phyloP scores from a whole-genome alignment of 2,888 invertebrate species.

The Drosophila buzzatii region DNA sequence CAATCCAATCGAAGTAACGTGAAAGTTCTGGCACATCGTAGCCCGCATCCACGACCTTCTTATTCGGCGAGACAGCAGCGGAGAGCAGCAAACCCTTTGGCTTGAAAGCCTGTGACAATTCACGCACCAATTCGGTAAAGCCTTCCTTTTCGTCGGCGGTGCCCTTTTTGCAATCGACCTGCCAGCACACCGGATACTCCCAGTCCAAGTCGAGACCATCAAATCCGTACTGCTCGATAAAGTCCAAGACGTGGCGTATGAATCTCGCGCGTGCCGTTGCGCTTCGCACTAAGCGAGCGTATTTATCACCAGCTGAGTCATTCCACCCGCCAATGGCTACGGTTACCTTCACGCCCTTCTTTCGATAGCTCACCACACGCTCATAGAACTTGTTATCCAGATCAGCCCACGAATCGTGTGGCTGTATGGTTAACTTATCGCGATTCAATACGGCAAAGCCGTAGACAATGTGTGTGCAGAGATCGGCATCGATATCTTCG shows the following conservation, averaged over 20 bases:
- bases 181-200: constrained; percentile 98
- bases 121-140: constrained; percentile 91
- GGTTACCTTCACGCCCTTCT: constrained; percentile 91
- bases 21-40: constrained; percentile 93
- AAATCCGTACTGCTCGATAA: constrained; percentile 92
- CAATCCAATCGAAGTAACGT: constrained; percentile 93
- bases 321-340: constrained; percentile 98
- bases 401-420: constrained; percentile 95
- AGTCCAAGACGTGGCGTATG: constrained; percentile 90
- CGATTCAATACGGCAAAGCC: constrained; percentile 95
- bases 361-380: constrained; percentile 91
- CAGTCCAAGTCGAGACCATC: constrained; percentile 97
- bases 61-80: constrained; percentile 94
- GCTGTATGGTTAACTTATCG: constrained; percentile 90
- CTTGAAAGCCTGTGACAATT: constrained; percentile 90
- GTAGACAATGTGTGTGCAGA: constrained; percentile 96
- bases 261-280: constrained; percentile 90
- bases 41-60: constrained; percentile 92
- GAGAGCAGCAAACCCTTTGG: constrained; percentile 91
- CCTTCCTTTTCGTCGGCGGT: constrained; percentile 92
- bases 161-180: constrained; percentile 93
- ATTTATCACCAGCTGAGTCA: constrained; percentile 95
- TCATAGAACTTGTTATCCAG: constrained; percentile 96
- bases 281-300: constrained; percentile 92
- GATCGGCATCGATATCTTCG: constrained; percentile 92